Evolutionary conservation across 2,888 invertebrate genomes (phyloP), one percentile per base, ranked within the genome.

Genomic region (Eupithecia dodoneata): DNA sequence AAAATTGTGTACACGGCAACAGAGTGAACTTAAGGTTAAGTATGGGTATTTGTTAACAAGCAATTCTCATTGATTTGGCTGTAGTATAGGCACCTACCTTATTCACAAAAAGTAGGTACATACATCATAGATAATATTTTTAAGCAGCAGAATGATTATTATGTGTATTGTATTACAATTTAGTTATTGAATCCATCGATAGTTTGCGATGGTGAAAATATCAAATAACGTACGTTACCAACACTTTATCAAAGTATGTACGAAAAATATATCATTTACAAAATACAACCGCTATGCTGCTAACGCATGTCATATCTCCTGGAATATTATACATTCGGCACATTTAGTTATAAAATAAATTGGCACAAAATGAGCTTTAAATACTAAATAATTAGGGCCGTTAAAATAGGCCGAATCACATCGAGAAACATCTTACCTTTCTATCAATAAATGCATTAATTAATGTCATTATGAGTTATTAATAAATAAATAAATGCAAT

Each of bases 281-380:
- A 59, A 59, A 59, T 59, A 59, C 4, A 59, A 59, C 59, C 18
- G 7, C 3, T 59, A 59, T 3, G 3, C 18, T 18, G 6, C 52
- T 52, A 52, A 52, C n/a, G 9, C 52, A 45, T 45, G 45, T 45
- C 13, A 15, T 18, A 59, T 30, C 30, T 30, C 30, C 59, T 18
- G 18, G 18, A 59, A 0, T 59, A 59, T 10, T 80, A 74, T 70
- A n/a, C 18, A 82, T 42, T 42, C 89, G 90, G 90, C 91, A 91
- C 89, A 85, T 85, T 55, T 79, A 84, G 41, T 82, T 85, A 86
- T 80, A 63, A 79, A 84, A 82, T 65, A 83, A 78, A 83, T 88
- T 89, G 86, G 87, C 89, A 89, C 87, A 80, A 83, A 81, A 85
- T 88, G 84, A 86, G 87, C 87, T 30, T 63, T 30, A 44, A 71